phyloP scores from a whole-genome alignment of 2,113 vertebrate genomes.

The Etia nguti region DNA sequence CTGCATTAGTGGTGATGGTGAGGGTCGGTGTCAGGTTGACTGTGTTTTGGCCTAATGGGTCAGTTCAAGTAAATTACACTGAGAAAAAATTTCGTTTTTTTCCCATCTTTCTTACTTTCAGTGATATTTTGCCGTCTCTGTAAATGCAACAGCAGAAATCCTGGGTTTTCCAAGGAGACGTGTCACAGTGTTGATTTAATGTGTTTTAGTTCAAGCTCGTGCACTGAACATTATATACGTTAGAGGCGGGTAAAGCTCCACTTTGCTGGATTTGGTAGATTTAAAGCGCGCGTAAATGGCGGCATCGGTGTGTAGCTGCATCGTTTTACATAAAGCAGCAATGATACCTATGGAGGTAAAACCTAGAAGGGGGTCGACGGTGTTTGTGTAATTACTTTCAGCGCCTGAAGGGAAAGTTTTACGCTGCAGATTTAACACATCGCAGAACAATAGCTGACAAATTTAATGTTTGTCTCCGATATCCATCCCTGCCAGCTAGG shows the following conservation, averaged over 20 bases:
- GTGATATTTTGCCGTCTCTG: not conserved
- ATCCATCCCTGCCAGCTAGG: not conserved
- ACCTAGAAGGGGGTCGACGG: not conserved
- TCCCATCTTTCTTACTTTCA: not conserved
- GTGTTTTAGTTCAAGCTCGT: not conserved
- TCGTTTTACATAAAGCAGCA: not conserved
- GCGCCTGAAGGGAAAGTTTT: not conserved
- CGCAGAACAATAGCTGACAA: not conserved
- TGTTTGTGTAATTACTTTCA: not conserved
- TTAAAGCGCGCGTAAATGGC: not conserved
- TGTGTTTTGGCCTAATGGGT: not conserved
- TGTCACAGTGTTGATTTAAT: not conserved
- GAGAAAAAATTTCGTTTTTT: not conserved
- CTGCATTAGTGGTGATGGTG: not conserved
- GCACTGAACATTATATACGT: not conserved
- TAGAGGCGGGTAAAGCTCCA: fast-evolving
- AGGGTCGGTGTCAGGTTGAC: not conserved
- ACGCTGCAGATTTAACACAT: not conserved
- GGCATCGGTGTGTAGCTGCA: fast-evolving
- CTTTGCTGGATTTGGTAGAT: not conserved
- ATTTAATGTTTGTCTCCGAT: not conserved
- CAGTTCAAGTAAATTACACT: not conserved
- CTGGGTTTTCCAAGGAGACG: not conserved
- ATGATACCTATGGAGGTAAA: not conserved
- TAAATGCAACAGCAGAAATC: not conserved